A percentile compares a stretch with the other conserved stretches of the same genome.
These are phyloP conservation scores for Gymnothorax reevesii DNA, from an alignment of 2,797 vertebrate species.

Conservation along the genomic window DNA sequence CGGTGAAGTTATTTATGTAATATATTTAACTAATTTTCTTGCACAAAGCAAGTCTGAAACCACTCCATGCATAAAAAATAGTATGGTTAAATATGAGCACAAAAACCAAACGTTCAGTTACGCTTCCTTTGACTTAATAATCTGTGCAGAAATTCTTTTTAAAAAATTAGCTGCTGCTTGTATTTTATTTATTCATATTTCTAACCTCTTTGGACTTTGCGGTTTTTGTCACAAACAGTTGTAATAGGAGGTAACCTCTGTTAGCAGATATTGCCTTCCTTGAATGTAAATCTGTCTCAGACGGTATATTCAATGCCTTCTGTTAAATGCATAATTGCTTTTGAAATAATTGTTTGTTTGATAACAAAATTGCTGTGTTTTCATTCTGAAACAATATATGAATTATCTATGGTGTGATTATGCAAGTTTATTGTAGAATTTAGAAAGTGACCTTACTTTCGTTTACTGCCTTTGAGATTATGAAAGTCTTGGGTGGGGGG, in stretches of 20 bases:
- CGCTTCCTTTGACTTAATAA: not conserved
- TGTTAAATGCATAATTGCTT: not conserved
- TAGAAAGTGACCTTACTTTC: slow-evolving; percentile 10
- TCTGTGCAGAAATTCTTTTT: not conserved
- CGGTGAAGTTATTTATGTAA: slow-evolving; percentile 10
- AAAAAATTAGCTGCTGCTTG: slow-evolving; percentile 9
- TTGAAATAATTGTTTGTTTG: not conserved
- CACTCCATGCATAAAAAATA: not conserved
- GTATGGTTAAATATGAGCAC: not conserved
- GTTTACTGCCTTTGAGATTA: slow-evolving; percentile 12
- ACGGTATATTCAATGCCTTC: slow-evolving; percentile 8
- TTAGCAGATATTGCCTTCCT: slow-evolving; percentile 5
- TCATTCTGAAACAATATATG: not conserved
- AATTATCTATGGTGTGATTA: slow-evolving; percentile 5
- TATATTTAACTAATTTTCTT: not conserved
- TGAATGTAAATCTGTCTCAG: slow-evolving; percentile 12
- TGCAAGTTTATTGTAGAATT: not conserved
- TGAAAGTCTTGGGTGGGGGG: too few relatives aligned
- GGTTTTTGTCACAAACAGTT: not conserved
- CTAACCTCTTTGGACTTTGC: slow-evolving; percentile 12
- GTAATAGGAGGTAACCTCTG: not conserved
- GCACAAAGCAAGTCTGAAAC: not conserved
- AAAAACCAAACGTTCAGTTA: slow-evolving; percentile 12
- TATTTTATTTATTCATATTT: slow-evolving; percentile 15
- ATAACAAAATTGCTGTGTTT: not conserved